Conservation (phyloP, 2,113 vertebrate species). For the Orcinus orca region DNA sequence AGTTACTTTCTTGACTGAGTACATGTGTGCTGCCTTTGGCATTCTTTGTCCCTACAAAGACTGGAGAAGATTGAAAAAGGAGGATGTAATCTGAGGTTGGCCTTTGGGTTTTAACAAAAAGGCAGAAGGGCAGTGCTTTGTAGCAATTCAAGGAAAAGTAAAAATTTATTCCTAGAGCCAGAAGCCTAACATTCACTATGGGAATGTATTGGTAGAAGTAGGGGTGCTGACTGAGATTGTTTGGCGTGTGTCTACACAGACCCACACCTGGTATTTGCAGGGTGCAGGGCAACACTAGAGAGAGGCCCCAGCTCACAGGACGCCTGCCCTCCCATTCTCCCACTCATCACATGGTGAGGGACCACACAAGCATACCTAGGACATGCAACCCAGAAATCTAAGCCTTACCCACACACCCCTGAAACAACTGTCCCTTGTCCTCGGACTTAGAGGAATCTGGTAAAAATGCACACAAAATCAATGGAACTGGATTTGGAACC, state of each 20-base stretch:
- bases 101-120: not conserved
- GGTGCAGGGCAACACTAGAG: not conserved
- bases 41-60: not conserved
- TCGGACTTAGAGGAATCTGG: not conserved
- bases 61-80: constrained; percentile 28
- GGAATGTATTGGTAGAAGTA: not conserved
- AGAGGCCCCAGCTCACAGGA: not conserved
- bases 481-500: rapidly evolving
- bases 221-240: not conserved
- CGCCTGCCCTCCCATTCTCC: not conserved
- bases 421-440: not conserved
- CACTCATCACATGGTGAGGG: not conserved
- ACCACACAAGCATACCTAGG: not conserved
- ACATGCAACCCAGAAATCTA: not conserved
- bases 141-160: not conserved
- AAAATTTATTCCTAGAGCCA: not conserved
- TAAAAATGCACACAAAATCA: not conserved
- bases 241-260: not conserved
- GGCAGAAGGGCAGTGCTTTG: not conserved
- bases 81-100: not conserved
- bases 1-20: not conserved
- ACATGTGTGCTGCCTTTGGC: not conserved
- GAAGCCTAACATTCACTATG: not conserved
- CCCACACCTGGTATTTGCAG: not conserved
- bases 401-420: not conserved